Evolutionary conservation across 2,113 vertebrate species (phyloP), one percentile per base, ranked within the genome.

Genomic region (Embiotoca jacksoni): DNA sequence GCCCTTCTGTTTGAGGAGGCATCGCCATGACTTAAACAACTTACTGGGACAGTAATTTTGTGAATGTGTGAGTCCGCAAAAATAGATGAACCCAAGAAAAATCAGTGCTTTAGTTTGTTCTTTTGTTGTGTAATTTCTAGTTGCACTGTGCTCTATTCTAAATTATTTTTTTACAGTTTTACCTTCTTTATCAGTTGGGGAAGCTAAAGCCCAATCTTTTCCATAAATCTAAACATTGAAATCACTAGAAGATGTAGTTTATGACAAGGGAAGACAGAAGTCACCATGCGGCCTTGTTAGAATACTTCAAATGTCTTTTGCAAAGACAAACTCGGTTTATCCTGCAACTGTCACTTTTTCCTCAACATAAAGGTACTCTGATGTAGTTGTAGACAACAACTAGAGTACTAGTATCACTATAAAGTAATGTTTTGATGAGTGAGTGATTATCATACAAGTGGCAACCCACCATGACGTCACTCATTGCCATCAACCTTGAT

Each of bases 1-100:
- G 78, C 41, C 59, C 74, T 69, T 71, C 74, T 88, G 53, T 80
- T 81, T 74, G 37, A 59, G 62, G 73, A 56, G 32, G 33, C 15
- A 35, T 70, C 15, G 37, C 71, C 62, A 55, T 39, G 58, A 85
- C 58, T 74, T 64, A 33, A 82, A 80, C 70, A 84, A 56, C 46
- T 37, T 37, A 6, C 5, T 3, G 31, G 49, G 16, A 52, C 23
- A 4, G 52, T 50, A 1, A 60, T 67, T 50, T 64, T 52, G 41
- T 63, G 8, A 16, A 56, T 36, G 31, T 44, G 15, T 60, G 57
- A 66, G 49, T 76, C 37, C 52, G 58, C 58, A 73, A 64, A 63
- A 63, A 63, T 13, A 9, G 37, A 9, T 31, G 5, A 30, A 23
- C 7, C 46, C 37, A 55, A 1, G 10, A 52, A 52, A 23, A 78